A percentile compares a stretch with the other conserved stretches of the same genome.
phyloP scores from a whole-genome alignment of 1,140 invertebrate species.

The Solenopsis fugax region DNA sequence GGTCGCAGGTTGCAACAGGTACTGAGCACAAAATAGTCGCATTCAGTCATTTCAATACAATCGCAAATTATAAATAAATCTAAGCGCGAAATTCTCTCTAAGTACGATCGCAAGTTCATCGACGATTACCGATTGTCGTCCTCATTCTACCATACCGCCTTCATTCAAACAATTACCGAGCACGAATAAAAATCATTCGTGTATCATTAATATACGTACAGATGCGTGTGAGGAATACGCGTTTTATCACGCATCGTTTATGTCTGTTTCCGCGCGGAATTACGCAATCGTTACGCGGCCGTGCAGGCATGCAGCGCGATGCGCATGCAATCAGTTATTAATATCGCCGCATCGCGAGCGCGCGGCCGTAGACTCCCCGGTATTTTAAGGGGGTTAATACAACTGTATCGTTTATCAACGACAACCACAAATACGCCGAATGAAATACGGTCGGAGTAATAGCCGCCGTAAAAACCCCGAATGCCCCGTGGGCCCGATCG shows the following conservation, averaged over 20 bases:
- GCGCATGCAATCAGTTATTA: slow-evolving; percentile 70
- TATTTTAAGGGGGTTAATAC: slow-evolving; percentile 74
- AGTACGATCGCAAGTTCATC: background rate
- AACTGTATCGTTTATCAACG: slow-evolving; percentile 80
- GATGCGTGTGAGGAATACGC: background rate
- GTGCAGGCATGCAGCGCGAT: slow-evolving; percentile 31
- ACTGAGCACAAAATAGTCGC: slow-evolving; percentile 29
- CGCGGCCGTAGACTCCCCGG: slow-evolving; percentile 30
- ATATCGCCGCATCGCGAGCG: slow-evolving; percentile 61
- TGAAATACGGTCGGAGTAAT: slow-evolving; percentile 79
- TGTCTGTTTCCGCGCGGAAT: slow-evolving; percentile 56
- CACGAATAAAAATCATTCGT: background rate
- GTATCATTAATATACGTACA: background rate
- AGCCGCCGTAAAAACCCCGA: slow-evolving; percentile 71
- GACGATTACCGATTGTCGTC: background rate
- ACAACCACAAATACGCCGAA: slow-evolving; percentile 76
- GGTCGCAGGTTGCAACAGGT: slow-evolving; percentile 59
- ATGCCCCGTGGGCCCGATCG: slow-evolving; percentile 74
- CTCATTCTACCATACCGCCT: background rate
- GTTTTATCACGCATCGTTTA: slow-evolving; percentile 12
- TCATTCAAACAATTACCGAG: slow-evolving; percentile 8
- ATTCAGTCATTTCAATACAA: background rate
- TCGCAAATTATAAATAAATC: background rate
- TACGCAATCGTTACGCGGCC: slow-evolving; percentile 70
- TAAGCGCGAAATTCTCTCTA: background rate